Conservation (phyloP, 2,113 vertebrate genomes). For the Phaethornis superciliosus region DNA sequence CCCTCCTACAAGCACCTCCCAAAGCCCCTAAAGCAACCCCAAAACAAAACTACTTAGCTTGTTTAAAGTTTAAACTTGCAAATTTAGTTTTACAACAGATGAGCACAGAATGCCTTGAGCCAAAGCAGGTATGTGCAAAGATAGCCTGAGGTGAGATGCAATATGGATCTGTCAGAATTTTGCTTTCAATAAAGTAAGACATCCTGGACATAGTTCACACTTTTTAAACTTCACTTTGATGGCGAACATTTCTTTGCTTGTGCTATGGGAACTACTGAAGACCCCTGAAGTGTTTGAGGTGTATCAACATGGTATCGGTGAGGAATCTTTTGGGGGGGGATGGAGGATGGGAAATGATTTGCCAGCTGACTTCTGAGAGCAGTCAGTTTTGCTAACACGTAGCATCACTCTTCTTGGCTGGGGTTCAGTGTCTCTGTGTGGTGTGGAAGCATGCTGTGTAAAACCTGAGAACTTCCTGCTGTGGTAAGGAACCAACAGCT, state of each 20-base stretch:
- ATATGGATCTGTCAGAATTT: not conserved
- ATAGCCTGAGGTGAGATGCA: not conserved
- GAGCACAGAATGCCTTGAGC: not conserved
- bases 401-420: not conserved
- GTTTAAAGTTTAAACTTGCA: not conserved
- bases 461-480: constrained; percentile 4
- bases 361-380: not conserved
- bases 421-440: not conserved
- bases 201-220: not conserved
- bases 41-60: not conserved
- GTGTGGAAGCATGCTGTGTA: not conserved
- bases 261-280: not conserved
- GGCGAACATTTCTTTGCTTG: accelerated
- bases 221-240: not conserved
- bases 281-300: not conserved
- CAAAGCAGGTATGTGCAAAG: accelerated
- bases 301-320: too few relatives aligned
- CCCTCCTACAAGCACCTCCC: not conserved
- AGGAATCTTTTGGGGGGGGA: not conserved
- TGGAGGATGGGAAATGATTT: not conserved
- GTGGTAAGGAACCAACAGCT: not conserved
- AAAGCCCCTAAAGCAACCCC: not conserved
- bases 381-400: accelerated
- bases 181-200: not conserved
- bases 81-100: not conserved